Percentiles rank a stretch among this genome's conserved stretches.
phyloP scores from a whole-genome alignment of 1,140 invertebrate species.

The Caerostris extrusa region DNA sequence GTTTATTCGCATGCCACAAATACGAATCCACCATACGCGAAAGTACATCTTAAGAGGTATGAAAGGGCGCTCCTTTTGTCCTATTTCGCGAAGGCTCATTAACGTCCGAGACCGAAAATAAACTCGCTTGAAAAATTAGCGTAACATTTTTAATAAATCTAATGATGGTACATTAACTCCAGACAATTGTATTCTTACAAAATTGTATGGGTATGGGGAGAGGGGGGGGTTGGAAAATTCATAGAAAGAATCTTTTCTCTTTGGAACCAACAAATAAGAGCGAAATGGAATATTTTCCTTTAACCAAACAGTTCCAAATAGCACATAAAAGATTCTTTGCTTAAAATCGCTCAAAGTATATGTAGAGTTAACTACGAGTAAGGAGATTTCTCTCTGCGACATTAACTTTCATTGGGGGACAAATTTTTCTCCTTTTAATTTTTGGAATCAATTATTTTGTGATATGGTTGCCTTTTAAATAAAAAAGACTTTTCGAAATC shows the following conservation, averaged over 20 bases:
- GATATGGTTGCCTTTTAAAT: slow-evolving; percentile 24
- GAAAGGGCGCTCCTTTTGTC: slow-evolving; percentile 24
- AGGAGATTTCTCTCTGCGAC: not conserved
- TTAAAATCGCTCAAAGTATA: not conserved
- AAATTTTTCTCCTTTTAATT: too few species aligned
- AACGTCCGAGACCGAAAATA: slow-evolving; percentile 37
- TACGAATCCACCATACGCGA: not conserved
- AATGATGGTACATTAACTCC: slow-evolving; percentile 47
- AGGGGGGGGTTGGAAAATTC: not conserved
- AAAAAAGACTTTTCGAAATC: not conserved
- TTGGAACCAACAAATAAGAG: not conserved
- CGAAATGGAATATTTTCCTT: slow-evolving; percentile 8
- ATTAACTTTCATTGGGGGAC: not conserved
- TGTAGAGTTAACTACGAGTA: not conserved
- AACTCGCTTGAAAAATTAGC: slow-evolving; percentile 1
- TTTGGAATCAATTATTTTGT: not conserved
- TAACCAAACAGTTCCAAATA: not conserved
- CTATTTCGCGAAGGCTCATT: not conserved
- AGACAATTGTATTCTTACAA: slow-evolving; percentile 16
- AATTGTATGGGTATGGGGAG: not conserved
- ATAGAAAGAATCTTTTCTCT: slow-evolving; percentile 23
- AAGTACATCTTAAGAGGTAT: not conserved
- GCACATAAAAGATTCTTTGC: not conserved
- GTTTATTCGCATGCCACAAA: not conserved
- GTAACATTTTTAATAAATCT: slow-evolving; percentile 44